Conservation (phyloP, 2,113 vertebrate genomes). For the Mormyrus iriodes region DNA sequence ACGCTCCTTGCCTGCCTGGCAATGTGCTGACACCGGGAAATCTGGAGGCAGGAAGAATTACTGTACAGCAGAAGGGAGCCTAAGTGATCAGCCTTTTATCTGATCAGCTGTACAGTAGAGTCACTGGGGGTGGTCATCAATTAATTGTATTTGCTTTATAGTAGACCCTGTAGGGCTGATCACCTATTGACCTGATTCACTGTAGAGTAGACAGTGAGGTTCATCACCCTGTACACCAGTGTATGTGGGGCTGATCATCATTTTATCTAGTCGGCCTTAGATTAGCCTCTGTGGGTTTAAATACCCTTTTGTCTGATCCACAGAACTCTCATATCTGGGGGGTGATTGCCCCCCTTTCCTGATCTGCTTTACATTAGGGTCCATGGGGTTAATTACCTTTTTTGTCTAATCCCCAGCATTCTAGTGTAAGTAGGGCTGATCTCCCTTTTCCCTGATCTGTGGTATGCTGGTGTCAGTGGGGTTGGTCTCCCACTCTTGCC, state of each 20-base stretch:
- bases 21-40: slow-evolving; percentile 53
- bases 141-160: slow-evolving; percentile 26
- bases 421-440: background rate
- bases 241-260: background rate
- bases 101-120: slow-evolving; percentile 34
- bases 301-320: background rate
- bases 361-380: background rate
- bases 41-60: slow-evolving; percentile 40
- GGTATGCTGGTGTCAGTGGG: background rate
- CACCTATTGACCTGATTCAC: background rate
- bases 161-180: slow-evolving; percentile 25
- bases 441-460: background rate
- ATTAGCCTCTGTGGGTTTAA: background rate
- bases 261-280: background rate
- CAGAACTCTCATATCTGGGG: background rate
- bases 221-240: background rate
- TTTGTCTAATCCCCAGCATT: background rate
- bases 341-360: background rate
- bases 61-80: slow-evolving; percentile 38
- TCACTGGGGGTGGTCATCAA: background rate
- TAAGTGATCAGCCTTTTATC: slow-evolving; percentile 53
- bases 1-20: slow-evolving; percentile 39
- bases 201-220: background rate
- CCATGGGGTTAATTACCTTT: background rate
- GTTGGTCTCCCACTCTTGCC: background rate